Conservation (phyloP, 2,888 invertebrate species). For the Baccha elongata region DNA sequence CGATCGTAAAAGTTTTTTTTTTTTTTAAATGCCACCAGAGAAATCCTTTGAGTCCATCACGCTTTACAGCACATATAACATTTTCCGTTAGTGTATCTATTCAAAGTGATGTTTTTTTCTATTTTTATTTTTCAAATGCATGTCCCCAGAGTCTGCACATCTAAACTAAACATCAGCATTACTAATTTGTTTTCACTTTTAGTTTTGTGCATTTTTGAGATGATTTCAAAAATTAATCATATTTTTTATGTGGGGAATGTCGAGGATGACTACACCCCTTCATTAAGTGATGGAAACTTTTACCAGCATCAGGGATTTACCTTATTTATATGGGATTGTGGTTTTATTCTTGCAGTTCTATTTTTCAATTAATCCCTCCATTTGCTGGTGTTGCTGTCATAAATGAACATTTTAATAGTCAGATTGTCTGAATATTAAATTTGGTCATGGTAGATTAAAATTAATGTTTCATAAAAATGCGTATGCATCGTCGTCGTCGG, state of each 20-base stretch:
- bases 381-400: conserved; percentile 61
- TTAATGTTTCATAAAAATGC: conserved; percentile 65
- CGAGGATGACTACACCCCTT: conserved; percentile 5
- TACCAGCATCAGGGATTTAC: too few species aligned
- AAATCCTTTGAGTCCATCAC: conserved; percentile 45
- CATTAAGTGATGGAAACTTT: conserved; percentile 15
- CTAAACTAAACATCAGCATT: neutral
- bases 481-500: neutral
- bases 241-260: conserved; percentile 44
- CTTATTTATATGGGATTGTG: neutral
- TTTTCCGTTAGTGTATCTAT: neutral
- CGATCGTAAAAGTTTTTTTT: conserved; percentile 66
- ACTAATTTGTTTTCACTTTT: conserved; percentile 55
- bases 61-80: neutral
- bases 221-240: conserved; percentile 53
- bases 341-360: conserved; percentile 31
- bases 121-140: conserved; percentile 1
- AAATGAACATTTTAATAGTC: conserved; percentile 69
- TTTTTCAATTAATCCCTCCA: conserved; percentile 71
- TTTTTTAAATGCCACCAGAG: conserved; percentile 50
- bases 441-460: conserved; percentile 66
- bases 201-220: conserved; percentile 11
- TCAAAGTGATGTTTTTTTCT: conserved; percentile 34
- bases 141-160: neutral
- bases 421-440: conserved; percentile 70